Conservation (phyloP, 2,797 vertebrate species). For the Mastacembelus armatus region DNA sequence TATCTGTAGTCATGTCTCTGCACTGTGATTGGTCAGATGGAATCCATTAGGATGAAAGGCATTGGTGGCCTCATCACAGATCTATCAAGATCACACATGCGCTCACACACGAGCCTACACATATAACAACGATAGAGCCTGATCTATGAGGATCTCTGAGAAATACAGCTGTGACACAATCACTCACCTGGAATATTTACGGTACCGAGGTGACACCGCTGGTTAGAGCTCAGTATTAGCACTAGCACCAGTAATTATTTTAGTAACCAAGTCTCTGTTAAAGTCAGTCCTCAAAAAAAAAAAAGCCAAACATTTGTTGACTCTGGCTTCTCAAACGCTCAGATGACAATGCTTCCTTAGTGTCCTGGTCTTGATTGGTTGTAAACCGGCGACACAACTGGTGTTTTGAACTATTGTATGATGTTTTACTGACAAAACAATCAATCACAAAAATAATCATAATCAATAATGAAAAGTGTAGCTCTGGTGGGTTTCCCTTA, state of each 20-base stretch:
- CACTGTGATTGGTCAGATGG: slow-evolving; percentile 83
- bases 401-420: background rate
- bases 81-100: slow-evolving; percentile 68
- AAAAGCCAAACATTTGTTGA: too few relatives aligned
- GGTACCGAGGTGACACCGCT: too few relatives aligned
- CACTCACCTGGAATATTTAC: too few relatives aligned
- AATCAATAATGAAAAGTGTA: background rate
- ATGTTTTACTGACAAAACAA: background rate
- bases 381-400: background rate
- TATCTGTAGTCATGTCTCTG: slow-evolving; percentile 75
- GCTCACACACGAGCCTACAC: too few relatives aligned
- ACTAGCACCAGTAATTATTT: too few relatives aligned
- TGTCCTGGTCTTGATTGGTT: background rate
- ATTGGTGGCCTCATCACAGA: slow-evolving; percentile 74
- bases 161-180: too few relatives aligned
- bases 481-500: background rate
- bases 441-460: background rate
- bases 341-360: too few relatives aligned
- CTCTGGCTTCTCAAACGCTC: too few relatives aligned
- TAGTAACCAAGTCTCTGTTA: too few relatives aligned
- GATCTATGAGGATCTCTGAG: slow-evolving; percentile 37
- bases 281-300: too few relatives aligned
- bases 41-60: slow-evolving; percentile 83
- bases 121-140: slow-evolving; percentile 23
- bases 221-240: too few relatives aligned